These are phyloP conservation scores for Melinaea marsaeus DNA, from an alignment of 2,888 invertebrate species.

Conservation along the genomic window DNA sequence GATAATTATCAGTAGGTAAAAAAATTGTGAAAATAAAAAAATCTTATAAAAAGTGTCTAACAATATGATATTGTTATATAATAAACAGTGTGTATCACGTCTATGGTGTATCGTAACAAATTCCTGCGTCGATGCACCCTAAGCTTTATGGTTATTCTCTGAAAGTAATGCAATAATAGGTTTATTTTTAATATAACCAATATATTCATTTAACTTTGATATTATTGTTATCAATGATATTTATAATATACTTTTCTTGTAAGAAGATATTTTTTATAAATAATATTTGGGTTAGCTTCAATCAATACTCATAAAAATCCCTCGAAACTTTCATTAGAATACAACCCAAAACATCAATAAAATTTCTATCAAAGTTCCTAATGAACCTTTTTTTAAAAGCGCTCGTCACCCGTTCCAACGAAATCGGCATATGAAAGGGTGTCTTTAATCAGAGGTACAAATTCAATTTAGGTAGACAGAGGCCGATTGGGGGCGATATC, in stretches of 20 bases:
- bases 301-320: too few relatives aligned
- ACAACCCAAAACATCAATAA: not conserved
- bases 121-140: slow-evolving; percentile 41
- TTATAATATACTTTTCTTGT: too few relatives aligned
- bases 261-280: too few relatives aligned
- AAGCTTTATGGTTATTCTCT: slow-evolving; percentile 26
- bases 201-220: not conserved
- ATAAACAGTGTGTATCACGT: slow-evolving; percentile 40
- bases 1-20: too few relatives aligned
- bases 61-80: slow-evolving; percentile 5
- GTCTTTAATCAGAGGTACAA: slow-evolving; percentile 70
- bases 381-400: slow-evolving; percentile 31
- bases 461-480: slow-evolving; percentile 67
- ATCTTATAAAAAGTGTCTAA: too few relatives aligned
- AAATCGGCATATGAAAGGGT: slow-evolving; percentile 62
- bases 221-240: not conserved
- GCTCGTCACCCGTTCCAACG: slow-evolving; percentile 30
- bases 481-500: slow-evolving; percentile 67
- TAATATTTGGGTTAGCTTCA: too few relatives aligned
- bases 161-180: slow-evolving; percentile 17
- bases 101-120: slow-evolving; percentile 52
- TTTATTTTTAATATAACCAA: slow-evolving; percentile 10
- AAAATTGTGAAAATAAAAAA: too few relatives aligned
- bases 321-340: not conserved
- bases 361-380: not conserved